Conservation (phyloP, 2,888 invertebrate genomes). For the Muschampia plurimacula region DNA sequence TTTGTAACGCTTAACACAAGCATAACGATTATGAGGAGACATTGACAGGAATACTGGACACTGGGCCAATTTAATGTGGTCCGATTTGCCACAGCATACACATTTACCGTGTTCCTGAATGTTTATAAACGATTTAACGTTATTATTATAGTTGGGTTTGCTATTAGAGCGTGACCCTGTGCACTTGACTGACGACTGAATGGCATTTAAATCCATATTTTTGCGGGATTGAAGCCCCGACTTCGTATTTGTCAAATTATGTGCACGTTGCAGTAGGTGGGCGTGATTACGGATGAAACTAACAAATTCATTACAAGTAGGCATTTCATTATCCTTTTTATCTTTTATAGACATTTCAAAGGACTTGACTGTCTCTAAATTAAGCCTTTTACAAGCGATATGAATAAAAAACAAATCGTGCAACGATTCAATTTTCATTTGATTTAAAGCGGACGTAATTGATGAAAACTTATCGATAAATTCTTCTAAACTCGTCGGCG, state of each 20-base stretch:
- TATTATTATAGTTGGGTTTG: background rate
- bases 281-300: slow-evolving; percentile 7
- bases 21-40: slow-evolving; percentile 13
- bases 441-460: background rate
- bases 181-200: slow-evolving; percentile 2
- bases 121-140: slow-evolving; percentile 1
- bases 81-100: slow-evolving; percentile 5
- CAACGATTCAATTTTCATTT: background rate
- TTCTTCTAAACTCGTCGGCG: background rate
- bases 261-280: background rate
- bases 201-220: slow-evolving; percentile 4
- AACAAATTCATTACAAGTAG: slow-evolving; percentile 1
- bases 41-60: slow-evolving; percentile 8
- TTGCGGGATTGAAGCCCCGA: slow-evolving; percentile 7
- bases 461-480: slow-evolving; percentile 3
- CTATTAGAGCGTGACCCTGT: slow-evolving; percentile 5
- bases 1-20: slow-evolving; percentile 10
- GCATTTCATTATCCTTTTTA: slow-evolving; percentile 2
- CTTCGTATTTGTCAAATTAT: slow-evolving; percentile 6
- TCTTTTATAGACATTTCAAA: slow-evolving; percentile 5
- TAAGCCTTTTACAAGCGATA: slow-evolving; percentile 2
- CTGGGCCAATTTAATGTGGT: slow-evolving; percentile 3
- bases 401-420: slow-evolving; percentile 1
- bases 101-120: slow-evolving; percentile 6
- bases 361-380: slow-evolving; percentile 2